phyloP scores from a whole-genome alignment of 2,888 invertebrate species.

The Lycocerus yunnanus region DNA sequence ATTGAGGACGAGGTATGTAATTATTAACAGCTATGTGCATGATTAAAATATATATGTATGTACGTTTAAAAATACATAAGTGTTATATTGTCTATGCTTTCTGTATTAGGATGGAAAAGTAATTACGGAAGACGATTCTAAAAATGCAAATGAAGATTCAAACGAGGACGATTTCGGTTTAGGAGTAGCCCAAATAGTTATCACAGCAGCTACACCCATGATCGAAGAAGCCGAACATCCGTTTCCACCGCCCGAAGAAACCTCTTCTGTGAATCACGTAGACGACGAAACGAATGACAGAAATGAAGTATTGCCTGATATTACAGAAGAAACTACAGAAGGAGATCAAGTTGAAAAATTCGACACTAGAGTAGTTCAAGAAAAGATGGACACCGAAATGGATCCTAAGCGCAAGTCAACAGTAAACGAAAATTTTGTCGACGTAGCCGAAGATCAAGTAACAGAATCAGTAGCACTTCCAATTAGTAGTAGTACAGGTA shows the following conservation, averaged over 20 bases:
- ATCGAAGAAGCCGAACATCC: slow-evolving; percentile 82
- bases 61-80: background rate
- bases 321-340: slow-evolving; percentile 13
- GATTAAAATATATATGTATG: background rate
- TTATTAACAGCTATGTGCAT: background rate
- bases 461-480: slow-evolving; percentile 64
- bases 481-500: slow-evolving; percentile 69
- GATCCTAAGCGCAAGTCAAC: slow-evolving; percentile 35
- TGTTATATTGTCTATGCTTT: background rate
- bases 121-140: slow-evolving; percentile 27
- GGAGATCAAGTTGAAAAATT: slow-evolving; percentile 14
- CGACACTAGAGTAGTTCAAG: slow-evolving; percentile 9
- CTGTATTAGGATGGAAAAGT: slow-evolving; percentile 34
- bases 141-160: slow-evolving; percentile 33
- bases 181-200: slow-evolving; percentile 87
- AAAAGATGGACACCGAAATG: slow-evolving; percentile 9
- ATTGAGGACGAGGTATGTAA: slow-evolving; percentile 51
- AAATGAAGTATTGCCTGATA: slow-evolving; percentile 36
- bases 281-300: slow-evolving; percentile 35
- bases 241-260: slow-evolving; percentile 68
- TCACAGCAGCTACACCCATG: slow-evolving; percentile 93
- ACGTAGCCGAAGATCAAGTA: slow-evolving; percentile 59
- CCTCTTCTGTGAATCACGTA: slow-evolving; percentile 45
- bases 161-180: slow-evolving; percentile 67
- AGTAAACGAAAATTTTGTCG: slow-evolving; percentile 44